These are phyloP conservation scores for Egretta garzetta DNA, from an alignment of 2,113 vertebrate genomes.

Conservation along the genomic window DNA sequence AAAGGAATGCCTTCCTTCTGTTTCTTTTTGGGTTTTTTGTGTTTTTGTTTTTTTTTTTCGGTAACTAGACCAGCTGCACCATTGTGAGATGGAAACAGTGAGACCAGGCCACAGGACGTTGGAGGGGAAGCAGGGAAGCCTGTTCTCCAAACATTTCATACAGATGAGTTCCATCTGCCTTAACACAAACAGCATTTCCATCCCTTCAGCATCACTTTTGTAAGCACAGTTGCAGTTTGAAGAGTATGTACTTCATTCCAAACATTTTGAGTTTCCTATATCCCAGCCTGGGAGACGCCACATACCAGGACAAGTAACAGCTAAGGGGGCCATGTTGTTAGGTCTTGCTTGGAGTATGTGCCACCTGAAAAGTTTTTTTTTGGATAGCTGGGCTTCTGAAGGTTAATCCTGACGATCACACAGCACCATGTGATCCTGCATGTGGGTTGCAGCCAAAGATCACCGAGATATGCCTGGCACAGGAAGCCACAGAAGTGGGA, in stretches of 20 bases:
- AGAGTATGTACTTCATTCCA: not conserved
- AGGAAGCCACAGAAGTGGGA: not conserved
- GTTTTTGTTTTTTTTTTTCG: not conserved
- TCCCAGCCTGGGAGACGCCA: not conserved
- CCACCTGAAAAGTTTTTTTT: not conserved
- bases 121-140: not conserved
- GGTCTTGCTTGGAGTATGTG: accelerated
- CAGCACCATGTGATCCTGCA: not conserved
- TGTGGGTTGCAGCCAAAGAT: not conserved
- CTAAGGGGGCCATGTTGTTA: not conserved
- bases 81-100: accelerated
- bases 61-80: not conserved
- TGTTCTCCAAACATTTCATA: not conserved
- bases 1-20: not conserved
- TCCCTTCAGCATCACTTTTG: not conserved
- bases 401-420: not conserved
- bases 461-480: not conserved
- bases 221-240: not conserved
- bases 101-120: accelerated
- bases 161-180: not conserved
- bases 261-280: not conserved
- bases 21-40: not conserved
- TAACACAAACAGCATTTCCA: not conserved
- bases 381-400: not conserved
- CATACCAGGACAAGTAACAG: not conserved